Evolutionary conservation across 2,797 vertebrate genomes (phyloP).

Genomic region (Yasuhikotakia modesta): DNA sequence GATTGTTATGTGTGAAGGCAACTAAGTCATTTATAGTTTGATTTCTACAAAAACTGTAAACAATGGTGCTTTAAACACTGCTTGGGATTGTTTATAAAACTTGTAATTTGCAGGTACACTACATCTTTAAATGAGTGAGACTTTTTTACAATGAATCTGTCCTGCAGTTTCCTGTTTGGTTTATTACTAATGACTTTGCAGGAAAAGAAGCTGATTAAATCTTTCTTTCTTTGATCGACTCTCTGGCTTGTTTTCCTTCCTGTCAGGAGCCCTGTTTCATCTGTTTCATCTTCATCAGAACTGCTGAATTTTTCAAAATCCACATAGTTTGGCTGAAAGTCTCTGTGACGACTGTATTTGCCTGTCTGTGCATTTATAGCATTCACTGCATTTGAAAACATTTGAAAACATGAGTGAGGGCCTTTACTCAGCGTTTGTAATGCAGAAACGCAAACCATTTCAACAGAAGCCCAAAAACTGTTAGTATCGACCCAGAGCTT

Average conservation of each 20-base stretch:
- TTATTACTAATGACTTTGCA: conserved; percentile 62
- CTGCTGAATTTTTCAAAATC: conserved; percentile 22
- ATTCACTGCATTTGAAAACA: not conserved
- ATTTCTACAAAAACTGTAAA: not conserved
- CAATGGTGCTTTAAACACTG: not conserved
- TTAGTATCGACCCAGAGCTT: conserved; percentile 52
- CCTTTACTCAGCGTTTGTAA: conserved; percentile 43
- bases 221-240: conserved; percentile 57
- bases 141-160: conserved; percentile 28
- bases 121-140: conserved; percentile 12
- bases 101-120: not conserved
- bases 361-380: conserved; percentile 9
- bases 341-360: no score
- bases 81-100: not conserved
- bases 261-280: conserved; percentile 2
- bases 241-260: conserved; percentile 32
- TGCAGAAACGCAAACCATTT: conserved; percentile 8
- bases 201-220: conserved; percentile 54
- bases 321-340: conserved; percentile 1
- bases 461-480: conserved; percentile 36
- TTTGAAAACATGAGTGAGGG: conserved; percentile 16
- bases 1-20: not conserved
- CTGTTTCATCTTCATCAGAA: conserved; percentile 21
- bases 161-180: conserved; percentile 35
- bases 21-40: not conserved